These are phyloP conservation scores for Typhlichthys eigenmanni DNA, from an alignment of 2,797 vertebrate species.

Conservation along the genomic window DNA sequence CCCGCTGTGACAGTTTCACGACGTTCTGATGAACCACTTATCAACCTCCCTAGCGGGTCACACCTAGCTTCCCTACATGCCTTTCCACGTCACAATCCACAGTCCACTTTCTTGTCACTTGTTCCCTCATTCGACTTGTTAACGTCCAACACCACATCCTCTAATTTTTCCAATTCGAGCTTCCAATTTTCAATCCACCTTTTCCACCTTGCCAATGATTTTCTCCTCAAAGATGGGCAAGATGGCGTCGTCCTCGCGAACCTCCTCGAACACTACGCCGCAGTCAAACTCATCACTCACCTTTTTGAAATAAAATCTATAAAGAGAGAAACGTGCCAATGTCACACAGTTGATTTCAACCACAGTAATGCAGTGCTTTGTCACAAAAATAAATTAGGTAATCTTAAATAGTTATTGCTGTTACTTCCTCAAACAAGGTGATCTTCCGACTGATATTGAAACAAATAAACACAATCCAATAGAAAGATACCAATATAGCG, in stretches of 20 bases:
- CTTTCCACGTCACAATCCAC: conserved; percentile 5
- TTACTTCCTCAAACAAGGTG: too few relatives aligned
- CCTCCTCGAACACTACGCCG: conserved; percentile 95
- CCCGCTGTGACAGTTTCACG: conserved; percentile 41
- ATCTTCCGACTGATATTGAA: too few relatives aligned
- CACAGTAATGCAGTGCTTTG: neutral
- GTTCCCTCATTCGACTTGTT: conserved; percentile 48
- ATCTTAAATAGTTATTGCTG: too few relatives aligned
- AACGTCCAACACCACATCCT: conserved; percentile 15
- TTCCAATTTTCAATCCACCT: conserved; percentile 83
- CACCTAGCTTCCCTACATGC: conserved; percentile 30
- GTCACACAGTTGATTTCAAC: neutral
- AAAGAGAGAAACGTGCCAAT: neutral
- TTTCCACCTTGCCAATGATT: conserved; percentile 95
- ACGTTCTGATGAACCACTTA: conserved; percentile 29
- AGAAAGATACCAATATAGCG: too few relatives aligned
- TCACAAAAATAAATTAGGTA: neutral
- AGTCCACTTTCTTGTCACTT: conserved; percentile 40
- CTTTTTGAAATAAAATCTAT: conserved; percentile 97
- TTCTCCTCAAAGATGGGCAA: conserved; percentile 94
- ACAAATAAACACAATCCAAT: too few relatives aligned
- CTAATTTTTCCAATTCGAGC: conserved; percentile 30
- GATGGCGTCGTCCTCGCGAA: conserved; percentile 87
- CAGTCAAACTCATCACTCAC: conserved; percentile 96
- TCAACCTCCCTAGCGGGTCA: conserved; percentile 41